Percentiles rank a stretch among this genome's conserved stretches.
phyloP scores from a whole-genome alignment of 1,140 invertebrate genomes.

The Neelides sp. region DNA sequence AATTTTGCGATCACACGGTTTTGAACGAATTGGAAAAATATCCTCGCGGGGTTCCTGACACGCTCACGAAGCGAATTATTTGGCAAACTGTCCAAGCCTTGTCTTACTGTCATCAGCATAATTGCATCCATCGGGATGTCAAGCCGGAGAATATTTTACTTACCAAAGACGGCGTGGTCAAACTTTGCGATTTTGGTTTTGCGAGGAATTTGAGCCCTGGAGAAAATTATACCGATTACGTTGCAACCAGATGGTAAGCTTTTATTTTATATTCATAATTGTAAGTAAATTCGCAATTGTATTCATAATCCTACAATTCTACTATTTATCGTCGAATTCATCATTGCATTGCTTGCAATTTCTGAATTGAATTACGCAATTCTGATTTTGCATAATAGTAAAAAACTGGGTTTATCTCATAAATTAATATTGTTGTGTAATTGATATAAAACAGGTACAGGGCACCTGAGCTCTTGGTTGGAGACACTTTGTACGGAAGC shows the following conservation, averaged over 20 bases:
- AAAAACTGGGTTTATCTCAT: too few species aligned
- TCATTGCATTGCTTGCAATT: too few species aligned
- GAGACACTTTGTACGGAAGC: conserved; percentile 92
- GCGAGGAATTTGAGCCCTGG: conserved; percentile 93
- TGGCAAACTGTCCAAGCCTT: conserved; percentile 92
- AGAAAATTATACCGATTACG: conserved; percentile 98
- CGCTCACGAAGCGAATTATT: conserved; percentile 76
- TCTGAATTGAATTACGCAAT: too few species aligned
- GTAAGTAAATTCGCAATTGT: too few species aligned
- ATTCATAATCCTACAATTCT: too few species aligned
- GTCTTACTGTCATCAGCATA: conserved; percentile 90
- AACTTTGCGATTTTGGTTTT: conserved; percentile 98
- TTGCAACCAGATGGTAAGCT: conserved; percentile 94
- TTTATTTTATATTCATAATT: neutral
- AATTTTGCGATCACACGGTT: conserved; percentile 95
- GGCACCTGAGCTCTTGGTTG: conserved; percentile 88
- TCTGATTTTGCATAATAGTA: too few species aligned
- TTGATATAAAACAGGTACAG: too few species aligned
- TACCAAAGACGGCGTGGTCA: conserved; percentile 84
- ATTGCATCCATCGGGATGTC: conserved; percentile 92
- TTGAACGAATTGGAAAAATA: conserved; percentile 90
- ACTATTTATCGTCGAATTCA: too few species aligned
- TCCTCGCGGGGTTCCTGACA: conserved; percentile 64
- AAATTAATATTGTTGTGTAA: too few species aligned
- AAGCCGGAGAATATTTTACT: conserved; percentile 98